phyloP scores from a whole-genome alignment of 2,888 invertebrate species.

The Tenthredo distinguenda region DNA sequence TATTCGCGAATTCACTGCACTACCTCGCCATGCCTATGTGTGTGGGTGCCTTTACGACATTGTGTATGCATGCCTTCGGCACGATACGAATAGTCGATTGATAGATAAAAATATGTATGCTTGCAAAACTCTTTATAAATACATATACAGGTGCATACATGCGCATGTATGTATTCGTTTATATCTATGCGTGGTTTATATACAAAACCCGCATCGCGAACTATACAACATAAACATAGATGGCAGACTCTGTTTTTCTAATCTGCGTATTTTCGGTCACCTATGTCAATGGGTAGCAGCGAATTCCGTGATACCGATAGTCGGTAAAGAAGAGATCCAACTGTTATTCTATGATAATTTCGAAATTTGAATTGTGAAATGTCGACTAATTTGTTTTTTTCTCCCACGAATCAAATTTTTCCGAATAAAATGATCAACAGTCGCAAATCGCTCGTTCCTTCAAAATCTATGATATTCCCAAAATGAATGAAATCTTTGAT shows the following conservation, averaged over 20 bases:
- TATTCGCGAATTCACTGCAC: not conserved
- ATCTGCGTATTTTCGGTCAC: not conserved
- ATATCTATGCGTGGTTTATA: not conserved
- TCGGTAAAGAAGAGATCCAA: not conserved
- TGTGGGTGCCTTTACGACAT: not conserved
- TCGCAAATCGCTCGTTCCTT: no score
- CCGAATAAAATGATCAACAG: no score
- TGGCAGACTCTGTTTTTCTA: not conserved
- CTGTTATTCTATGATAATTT: not conserved
- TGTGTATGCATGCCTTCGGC: not conserved
- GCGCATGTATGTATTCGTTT: no score
- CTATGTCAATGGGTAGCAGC: not conserved
- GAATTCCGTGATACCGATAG: not conserved
- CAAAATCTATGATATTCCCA: no score
- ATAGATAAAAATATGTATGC: not conserved
- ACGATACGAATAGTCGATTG: constrained; percentile 8
- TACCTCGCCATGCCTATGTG: not conserved
- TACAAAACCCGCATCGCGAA: not conserved
- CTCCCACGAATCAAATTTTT: no score
- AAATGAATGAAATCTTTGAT: no score
- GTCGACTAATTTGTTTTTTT: no score
- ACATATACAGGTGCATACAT: no score
- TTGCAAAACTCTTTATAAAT: not conserved
- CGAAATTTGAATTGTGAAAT: not conserved
- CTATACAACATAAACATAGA: not conserved